Conservation (phyloP, 2,113 vertebrate genomes). For the Azemiops feae region DNA sequence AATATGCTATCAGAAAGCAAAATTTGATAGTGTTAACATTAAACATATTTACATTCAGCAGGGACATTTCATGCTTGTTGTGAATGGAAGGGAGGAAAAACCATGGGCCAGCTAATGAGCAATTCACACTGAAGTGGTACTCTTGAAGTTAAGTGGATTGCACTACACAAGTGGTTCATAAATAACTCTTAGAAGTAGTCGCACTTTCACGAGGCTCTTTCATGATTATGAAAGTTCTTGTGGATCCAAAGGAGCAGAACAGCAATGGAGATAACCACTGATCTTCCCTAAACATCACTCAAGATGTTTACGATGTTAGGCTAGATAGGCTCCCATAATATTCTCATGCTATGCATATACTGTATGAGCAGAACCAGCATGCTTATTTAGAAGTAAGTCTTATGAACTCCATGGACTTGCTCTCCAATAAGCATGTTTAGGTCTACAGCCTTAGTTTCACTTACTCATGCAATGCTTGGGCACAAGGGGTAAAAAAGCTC, state of each 20-base stretch:
- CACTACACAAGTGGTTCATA: not conserved
- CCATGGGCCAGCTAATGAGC: not conserved
- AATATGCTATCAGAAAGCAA: not conserved
- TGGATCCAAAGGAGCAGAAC: not conserved
- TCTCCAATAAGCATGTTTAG: not conserved
- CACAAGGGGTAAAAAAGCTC: not conserved
- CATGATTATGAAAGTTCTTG: not conserved
- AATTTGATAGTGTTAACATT: not conserved
- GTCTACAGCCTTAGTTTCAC: not conserved
- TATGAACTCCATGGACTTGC: not conserved
- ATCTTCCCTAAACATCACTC: not conserved
- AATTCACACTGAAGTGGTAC: not conserved
- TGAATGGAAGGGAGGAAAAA: not conserved
- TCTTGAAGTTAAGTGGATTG: not conserved
- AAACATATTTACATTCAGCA: not conserved
- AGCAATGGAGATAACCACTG: not conserved
- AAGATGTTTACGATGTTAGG: not conserved
- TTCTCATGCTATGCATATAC: not conserved
- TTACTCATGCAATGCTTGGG: not conserved
- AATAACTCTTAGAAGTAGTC: not conserved
- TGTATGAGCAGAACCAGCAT: not conserved
- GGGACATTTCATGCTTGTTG: not conserved
- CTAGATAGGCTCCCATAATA: not conserved
- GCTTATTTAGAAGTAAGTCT: not conserved
- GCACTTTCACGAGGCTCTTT: not conserved